Evolutionary conservation across 2,113 vertebrate genomes (phyloP).

Genomic region (human): DNA sequence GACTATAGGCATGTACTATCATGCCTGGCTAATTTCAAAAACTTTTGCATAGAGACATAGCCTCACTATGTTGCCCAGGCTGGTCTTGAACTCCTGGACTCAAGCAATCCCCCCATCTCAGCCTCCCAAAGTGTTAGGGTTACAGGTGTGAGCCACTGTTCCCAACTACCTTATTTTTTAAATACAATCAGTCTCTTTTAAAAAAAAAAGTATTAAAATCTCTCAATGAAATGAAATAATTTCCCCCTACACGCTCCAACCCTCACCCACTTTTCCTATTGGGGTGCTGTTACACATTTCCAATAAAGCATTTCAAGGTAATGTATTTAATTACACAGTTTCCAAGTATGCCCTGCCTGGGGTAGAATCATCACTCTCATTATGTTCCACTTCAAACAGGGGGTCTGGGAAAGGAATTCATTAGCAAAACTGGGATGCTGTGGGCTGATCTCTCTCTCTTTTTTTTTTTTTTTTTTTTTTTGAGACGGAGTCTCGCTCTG

Average conservation of each 20-base stretch:
- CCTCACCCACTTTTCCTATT: slow-evolving; percentile 31
- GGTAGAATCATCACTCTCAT: slow-evolving; percentile 75
- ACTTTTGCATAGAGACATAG: no score
- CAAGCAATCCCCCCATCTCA: no score
- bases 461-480: no score
- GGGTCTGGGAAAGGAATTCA: slow-evolving; percentile 75
- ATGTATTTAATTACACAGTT: slow-evolving; percentile 80
- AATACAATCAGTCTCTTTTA: neutral
- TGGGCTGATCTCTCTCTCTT: neutral
- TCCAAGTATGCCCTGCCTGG: slow-evolving; percentile 57
- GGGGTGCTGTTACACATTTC: slow-evolving; percentile 53
- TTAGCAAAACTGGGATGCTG: slow-evolving; percentile 68
- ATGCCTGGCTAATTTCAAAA: no score
- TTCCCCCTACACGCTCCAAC: neutral
- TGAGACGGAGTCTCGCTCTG: no score
- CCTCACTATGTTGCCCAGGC: no score
- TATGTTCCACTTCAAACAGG: slow-evolving; percentile 72
- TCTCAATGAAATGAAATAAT: neutral
- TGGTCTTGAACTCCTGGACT: no score
- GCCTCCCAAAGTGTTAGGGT: no score
- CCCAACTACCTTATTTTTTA: neutral
- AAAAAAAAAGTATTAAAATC: neutral
- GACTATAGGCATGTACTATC: no score
- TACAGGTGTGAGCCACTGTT: no score
- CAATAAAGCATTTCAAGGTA: slow-evolving; percentile 69